Base-by-base conservation (phyloP, 1,140 invertebrate genomes). In the Cydia splendana region DNA sequence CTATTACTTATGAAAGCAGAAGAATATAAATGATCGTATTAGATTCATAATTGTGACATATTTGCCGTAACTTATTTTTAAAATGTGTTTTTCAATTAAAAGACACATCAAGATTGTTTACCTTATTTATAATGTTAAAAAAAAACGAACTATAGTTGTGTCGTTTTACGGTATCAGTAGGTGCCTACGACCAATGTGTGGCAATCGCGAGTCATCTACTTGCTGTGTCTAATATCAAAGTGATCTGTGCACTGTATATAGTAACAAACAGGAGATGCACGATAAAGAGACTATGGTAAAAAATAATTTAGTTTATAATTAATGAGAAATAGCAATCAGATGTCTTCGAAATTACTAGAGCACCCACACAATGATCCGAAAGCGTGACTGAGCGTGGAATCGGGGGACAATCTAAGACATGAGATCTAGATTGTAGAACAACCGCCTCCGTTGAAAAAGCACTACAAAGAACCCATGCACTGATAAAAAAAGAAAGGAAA, bases 361-460 rank as follows among this genome's bases (percentile, higher is more conserved):
- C 83, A 82, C 81, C 84, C 79, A 85, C 67, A 91, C 88, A 92
- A 92, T 88, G 85, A 85, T 79, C 77, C 71, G 75, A 78, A 80
- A 89, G 81, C 88, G 85, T 93, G 91, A 93, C 90, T 88, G 57
- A 85, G 89, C 89, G 88, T 76, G 84, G 88, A 87, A 87, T 83
- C 84, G 80, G 77, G 82, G 79, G 88, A 91, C 88, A 91, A 93
- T 91, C 91, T 89, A 62, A 88, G 84, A 87, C 85, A 87, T 87
- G 86, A 62, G 20, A 91, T 91, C 91, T 91, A 90, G 88, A 91
- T 90, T 88, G 81, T 86, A 87, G 86, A 85, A 86, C 83, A 83
- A 87, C 89, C 81, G 88, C 89, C 89, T 85, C 87, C 86, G 86
- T 82, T 85, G 86, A 90, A 93, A 91, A 92, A 91, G 87, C 90